Percentiles rank a stretch among this genome's conserved stretches.
These are phyloP conservation scores for Hirtodrosophila cameraria DNA, from an alignment of 2,888 invertebrate species.

Conservation along the genomic window DNA sequence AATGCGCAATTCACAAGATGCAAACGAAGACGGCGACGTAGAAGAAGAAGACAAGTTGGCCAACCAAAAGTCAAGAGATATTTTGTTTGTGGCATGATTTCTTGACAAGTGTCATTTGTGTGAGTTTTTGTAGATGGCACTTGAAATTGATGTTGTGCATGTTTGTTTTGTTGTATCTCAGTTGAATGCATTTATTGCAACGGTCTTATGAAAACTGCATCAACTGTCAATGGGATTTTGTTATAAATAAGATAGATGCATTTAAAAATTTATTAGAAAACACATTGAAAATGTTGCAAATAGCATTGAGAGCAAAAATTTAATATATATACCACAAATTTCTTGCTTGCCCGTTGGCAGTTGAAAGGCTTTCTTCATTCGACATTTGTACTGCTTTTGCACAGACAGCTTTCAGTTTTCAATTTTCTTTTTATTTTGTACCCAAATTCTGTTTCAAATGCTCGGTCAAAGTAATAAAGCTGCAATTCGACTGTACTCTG, in stretches of 20 bases:
- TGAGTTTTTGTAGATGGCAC: neutral
- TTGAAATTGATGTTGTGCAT: neutral
- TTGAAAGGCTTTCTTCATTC: constrained; percentile 6
- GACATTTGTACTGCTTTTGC: constrained; percentile 9
- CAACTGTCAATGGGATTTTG: constrained; percentile 60
- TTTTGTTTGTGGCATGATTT: constrained; percentile 24
- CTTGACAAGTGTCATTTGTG: constrained; percentile 11
- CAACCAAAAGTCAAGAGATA: constrained; percentile 49
- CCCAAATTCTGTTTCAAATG: constrained; percentile 50
- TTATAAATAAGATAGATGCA: constrained; percentile 37
- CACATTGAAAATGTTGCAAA: constrained; percentile 8
- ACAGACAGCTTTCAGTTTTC: constrained; percentile 7
- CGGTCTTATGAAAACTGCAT: constrained; percentile 24
- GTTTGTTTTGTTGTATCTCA: constrained; percentile 1
- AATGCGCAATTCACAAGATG: constrained; percentile 28
- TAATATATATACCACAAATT: constrained; percentile 24
- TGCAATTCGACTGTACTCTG: constrained; percentile 41
- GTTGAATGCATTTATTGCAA: constrained; percentile 23
- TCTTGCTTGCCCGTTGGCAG: neutral
- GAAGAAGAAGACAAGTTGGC: too few relatives aligned
- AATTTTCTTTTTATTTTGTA: constrained; percentile 19
- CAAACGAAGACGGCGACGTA: too few relatives aligned
- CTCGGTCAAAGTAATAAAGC: constrained; percentile 55
- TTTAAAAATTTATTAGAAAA: constrained; percentile 1
- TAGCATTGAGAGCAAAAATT: constrained; percentile 31